Evolutionary conservation across 1,140 invertebrate species (phyloP).

Genomic region (Hyposmocoma kahamanoa): DNA sequence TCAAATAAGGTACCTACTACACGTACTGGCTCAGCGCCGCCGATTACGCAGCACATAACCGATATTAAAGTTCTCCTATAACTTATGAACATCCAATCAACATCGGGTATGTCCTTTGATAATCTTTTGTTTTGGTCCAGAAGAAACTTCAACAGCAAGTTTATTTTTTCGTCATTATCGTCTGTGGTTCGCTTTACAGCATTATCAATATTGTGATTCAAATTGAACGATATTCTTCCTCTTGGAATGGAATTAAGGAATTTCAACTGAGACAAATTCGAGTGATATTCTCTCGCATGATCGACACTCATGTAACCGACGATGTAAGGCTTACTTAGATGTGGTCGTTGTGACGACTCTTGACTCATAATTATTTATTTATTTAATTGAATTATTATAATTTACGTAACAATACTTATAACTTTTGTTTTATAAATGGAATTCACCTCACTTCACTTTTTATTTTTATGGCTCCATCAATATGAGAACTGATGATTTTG

Average conservation of each 20-base stretch:
- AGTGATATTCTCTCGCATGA: conserved; percentile 31
- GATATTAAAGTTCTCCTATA: conserved; percentile 79
- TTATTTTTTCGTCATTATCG: conserved; percentile 42
- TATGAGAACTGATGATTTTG: no score
- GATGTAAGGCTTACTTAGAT: conserved; percentile 29
- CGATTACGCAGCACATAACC: conserved; percentile 77
- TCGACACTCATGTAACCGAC: conserved; percentile 65
- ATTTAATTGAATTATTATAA: no score
- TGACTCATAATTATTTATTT: no score
- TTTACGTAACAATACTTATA: no score
- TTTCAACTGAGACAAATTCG: conserved; percentile 56
- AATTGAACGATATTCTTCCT: conserved; percentile 45
- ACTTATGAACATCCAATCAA: no score
- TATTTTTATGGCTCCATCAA: no score
- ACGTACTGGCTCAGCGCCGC: conserved; percentile 75
- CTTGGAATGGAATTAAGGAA: conserved; percentile 42
- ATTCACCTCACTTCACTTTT: no score
- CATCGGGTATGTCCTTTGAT: no score
- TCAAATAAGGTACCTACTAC: conserved; percentile 77
- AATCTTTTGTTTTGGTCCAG: conserved; percentile 36
- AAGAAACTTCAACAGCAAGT: conserved; percentile 65
- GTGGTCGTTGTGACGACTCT: no score
- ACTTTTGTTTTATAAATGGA: no score
- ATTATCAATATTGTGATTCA: conserved; percentile 54
- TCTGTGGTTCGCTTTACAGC: conserved; percentile 38